These are phyloP conservation scores for Drosophila histrio DNA, from an alignment of 2,888 invertebrate species.

Conservation along the genomic window DNA sequence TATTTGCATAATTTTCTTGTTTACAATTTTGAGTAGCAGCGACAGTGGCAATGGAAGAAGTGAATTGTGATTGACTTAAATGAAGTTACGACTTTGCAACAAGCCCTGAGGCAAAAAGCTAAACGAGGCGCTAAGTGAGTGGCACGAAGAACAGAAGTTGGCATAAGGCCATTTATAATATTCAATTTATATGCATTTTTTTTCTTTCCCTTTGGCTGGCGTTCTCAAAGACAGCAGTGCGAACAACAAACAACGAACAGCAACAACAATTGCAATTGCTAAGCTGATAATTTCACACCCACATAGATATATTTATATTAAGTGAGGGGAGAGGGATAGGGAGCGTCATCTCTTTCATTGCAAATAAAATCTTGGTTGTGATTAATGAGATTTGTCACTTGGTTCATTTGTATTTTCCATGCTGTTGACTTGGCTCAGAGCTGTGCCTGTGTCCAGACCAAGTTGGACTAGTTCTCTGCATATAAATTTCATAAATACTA, in stretches of 20 bases:
- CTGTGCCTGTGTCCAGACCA: conserved; percentile 14
- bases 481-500: conserved; percentile 68
- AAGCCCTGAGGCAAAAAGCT: conserved; percentile 31
- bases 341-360: conserved; percentile 18
- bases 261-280: conserved; percentile 61
- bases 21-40: conserved; percentile 72
- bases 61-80: conserved; percentile 79
- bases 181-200: conserved; percentile 82
- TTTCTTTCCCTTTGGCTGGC: not conserved
- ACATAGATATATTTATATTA: no score
- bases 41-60: conserved; percentile 21
- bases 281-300: conserved; percentile 69
- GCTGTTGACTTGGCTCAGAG: conserved; percentile 57
- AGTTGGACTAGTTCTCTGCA: conserved; percentile 33
- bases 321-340: not conserved
- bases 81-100: conserved; percentile 78
- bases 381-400: conserved; percentile 81
- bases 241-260: conserved; percentile 30
- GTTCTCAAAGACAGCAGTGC: conserved; percentile 24
- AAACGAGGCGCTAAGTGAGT: conserved; percentile 45
- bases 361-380: conserved; percentile 66
- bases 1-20: conserved; percentile 82
- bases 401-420: conserved; percentile 76
- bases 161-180: conserved; percentile 78
- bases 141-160: conserved; percentile 56